Conservation (phyloP, 2,113 vertebrate species). For the Trachemys scripta region DNA sequence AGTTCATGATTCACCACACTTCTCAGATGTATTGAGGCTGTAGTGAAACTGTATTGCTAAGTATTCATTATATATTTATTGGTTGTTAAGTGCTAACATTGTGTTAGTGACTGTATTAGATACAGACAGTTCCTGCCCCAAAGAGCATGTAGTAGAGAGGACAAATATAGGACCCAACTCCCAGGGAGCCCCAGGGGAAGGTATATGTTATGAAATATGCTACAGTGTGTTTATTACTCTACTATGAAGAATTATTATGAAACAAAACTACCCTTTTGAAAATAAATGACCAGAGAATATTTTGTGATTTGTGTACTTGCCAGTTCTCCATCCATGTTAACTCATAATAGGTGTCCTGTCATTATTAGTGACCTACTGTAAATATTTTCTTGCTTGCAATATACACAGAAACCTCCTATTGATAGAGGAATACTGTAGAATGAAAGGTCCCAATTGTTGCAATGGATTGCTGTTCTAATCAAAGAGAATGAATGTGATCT, state of each 20-base stretch:
- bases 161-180: background rate
- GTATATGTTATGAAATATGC: background rate
- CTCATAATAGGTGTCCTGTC: background rate
- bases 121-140: background rate
- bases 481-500: background rate
- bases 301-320: background rate
- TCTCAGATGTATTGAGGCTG: background rate
- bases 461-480: background rate
- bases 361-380: background rate
- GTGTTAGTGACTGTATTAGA: background rate
- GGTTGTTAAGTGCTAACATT: background rate
- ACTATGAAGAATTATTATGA: background rate
- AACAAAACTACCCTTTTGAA: slow-evolving; percentile 13
- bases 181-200: background rate
- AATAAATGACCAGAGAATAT: background rate
- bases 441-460: background rate
- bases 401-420: background rate
- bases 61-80: background rate
- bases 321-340: background rate
- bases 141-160: accelerated
- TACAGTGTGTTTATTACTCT: background rate
- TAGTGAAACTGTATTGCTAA: background rate
- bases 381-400: background rate
- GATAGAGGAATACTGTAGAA: background rate
- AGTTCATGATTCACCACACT: background rate